Base-by-base conservation (phyloP, 2,797 vertebrate genomes). In the Anabas testudineus region DNA sequence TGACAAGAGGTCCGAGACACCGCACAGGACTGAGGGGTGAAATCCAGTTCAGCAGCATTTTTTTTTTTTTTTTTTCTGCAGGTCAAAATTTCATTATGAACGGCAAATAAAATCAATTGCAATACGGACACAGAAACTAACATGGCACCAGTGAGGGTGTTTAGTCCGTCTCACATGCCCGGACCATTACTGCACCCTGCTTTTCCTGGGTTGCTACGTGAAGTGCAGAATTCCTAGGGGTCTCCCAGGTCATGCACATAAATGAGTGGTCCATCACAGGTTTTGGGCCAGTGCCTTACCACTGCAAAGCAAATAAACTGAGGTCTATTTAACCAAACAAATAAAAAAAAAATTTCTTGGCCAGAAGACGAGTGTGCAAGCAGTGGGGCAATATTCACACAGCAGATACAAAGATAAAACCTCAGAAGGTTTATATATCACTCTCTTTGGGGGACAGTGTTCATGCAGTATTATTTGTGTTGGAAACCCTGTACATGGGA, bases 281-380 rank as follows among this genome's bases (percentile, higher is more conserved):
- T 85, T 84, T 43, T 41, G 66, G 80, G 80, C 72, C 70, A 56
- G 65, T 58, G 63, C 65, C 58, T 65, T 71, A 72, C 28, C 49
- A 67, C 76, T 92, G 91, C 90, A 93, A 94, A 87, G 80, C 80
- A 93, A 94, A 94, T 90, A 94, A 92, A 93, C 87, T 66, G 69
- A 78, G 83, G 78, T 62, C 72, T 76, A 68, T 82, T 93, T 87
- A 88, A 86, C 84, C 75, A 82, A 92, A 91, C 85, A 90, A 86
- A 87, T 82, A 87, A 89, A n/a, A n/a, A n/a, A n/a, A n/a, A n/a
- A n/a, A n/a, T n/a, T 87, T 88, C 77, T 71, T 72, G 74, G 78
- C 62, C 82, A 85, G 78, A 80, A 39, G n/a, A 87, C 62, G 42
- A 71, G 65, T 83, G 78, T 42, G 67, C 71, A 65, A 86, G 74